These are phyloP conservation scores for Chelidonichthys spinosus DNA, from an alignment of 2,797 vertebrate species.

Conservation along the genomic window DNA sequence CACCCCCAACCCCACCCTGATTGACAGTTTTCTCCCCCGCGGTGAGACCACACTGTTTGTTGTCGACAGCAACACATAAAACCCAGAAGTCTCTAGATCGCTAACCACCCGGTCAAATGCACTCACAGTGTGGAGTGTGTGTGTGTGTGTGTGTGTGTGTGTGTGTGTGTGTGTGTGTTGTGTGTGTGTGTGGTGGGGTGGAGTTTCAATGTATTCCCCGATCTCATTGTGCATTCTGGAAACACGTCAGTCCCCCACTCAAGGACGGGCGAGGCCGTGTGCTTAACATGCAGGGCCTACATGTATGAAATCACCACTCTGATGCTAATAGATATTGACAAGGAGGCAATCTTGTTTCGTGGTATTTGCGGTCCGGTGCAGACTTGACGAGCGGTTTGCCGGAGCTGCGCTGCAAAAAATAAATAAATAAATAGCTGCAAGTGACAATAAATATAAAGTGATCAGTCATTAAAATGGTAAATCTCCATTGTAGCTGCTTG, in stretches of 20 bases:
- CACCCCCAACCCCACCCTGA: constrained; percentile 32
- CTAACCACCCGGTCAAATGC: constrained; percentile 49
- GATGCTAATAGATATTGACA: constrained; percentile 68
- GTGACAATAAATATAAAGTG: constrained; percentile 14
- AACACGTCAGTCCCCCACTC: constrained; percentile 51
- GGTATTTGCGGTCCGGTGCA: constrained; percentile 41
- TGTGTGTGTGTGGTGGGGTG: no score
- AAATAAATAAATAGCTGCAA: not conserved
- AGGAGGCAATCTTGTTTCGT: constrained; percentile 44
- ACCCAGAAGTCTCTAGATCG: constrained; percentile 43
- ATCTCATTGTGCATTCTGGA: constrained; percentile 68
- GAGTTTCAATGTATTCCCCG: constrained; percentile 39
- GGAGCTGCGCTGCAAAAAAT: not conserved
- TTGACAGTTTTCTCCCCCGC: constrained; percentile 44
- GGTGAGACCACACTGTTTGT: constrained; percentile 44
- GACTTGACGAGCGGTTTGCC: constrained; percentile 8
- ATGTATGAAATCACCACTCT: constrained; percentile 59
- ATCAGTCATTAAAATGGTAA: not conserved
- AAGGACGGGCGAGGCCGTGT: constrained; percentile 58
- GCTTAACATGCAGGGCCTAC: constrained; percentile 53
- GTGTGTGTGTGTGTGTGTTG: no score
- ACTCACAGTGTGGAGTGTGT: constrained; percentile 31
- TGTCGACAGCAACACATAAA: constrained; percentile 53
- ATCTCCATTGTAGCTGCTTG: not conserved
- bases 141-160: no score